Conservation (phyloP, 2,888 invertebrate genomes). For the Ypsolopha sequella region DNA sequence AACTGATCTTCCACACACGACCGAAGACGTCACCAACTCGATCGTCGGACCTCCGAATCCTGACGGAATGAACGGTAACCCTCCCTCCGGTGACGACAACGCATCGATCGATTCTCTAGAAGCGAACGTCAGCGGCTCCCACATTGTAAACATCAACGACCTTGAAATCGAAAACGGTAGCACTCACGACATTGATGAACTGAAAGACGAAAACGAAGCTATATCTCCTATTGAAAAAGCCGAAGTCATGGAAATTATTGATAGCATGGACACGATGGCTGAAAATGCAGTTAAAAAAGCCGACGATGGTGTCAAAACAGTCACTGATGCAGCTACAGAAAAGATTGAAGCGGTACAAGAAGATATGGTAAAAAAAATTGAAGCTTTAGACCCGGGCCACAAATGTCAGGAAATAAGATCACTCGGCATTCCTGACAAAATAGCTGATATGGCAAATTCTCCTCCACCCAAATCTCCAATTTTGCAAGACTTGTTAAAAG, state of each 20-base stretch:
- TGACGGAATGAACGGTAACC: constrained; percentile 40
- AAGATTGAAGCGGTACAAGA: constrained; percentile 26
- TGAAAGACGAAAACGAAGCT: constrained; percentile 31
- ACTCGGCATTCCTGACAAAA: constrained; percentile 42
- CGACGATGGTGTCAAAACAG: constrained; percentile 14
- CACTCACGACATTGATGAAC: constrained; percentile 38
- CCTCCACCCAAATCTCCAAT: constrained; percentile 60
- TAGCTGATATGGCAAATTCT: constrained; percentile 40
- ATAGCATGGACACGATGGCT: constrained; percentile 29
- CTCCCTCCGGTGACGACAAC: constrained; percentile 35
- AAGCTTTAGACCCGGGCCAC: constrained; percentile 29
- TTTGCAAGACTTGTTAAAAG: constrained; percentile 45
- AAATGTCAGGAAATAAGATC: constrained; percentile 39
- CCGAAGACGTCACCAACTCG: constrained; percentile 44
- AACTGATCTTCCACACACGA: constrained; percentile 18
- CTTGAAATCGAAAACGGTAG: constrained; percentile 48
- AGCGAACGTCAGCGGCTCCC: constrained; percentile 65
- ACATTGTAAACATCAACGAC: constrained; percentile 65
- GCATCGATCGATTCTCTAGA: constrained; percentile 63
- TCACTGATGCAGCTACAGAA: constrained; percentile 6
- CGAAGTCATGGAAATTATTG: constrained; percentile 22
- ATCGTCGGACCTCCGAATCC: constrained; percentile 30
- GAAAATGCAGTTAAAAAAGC: constrained; percentile 13
- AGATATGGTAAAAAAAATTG: constrained; percentile 44
- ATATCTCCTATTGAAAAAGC: constrained; percentile 17